A percentile compares a stretch with the other conserved stretches of the same genome.
Conservation (phyloP, 1,140 invertebrate species). For the Dinoponera quadriceps region DNA sequence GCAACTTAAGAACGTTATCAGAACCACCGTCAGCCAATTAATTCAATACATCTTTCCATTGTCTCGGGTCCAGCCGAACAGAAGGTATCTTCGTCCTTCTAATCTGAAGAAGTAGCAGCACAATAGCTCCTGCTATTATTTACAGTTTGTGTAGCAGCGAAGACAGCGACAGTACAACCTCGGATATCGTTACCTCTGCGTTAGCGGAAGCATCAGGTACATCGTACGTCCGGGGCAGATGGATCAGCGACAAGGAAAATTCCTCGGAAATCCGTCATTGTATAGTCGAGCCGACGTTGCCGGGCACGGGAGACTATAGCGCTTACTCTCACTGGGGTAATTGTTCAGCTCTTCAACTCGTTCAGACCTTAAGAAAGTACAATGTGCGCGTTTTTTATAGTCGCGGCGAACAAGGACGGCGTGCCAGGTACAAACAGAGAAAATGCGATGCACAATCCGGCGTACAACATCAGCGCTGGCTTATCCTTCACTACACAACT, state of each 20-base stretch:
- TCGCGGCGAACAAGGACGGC: conserved; percentile 89
- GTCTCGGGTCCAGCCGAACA: conserved; percentile 86
- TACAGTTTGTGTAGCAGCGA: conserved; percentile 83
- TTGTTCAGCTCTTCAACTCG: conserved; percentile 3
- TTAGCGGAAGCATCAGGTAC: conserved; percentile 92
- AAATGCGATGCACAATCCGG: conserved; percentile 88
- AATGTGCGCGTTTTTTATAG: conserved; percentile 78
- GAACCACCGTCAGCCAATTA: conserved; percentile 89
- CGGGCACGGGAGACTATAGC: conserved; percentile 92
- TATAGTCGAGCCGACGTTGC: conserved; percentile 91
- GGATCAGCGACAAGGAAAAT: conserved; percentile 90
- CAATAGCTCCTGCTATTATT: conserved; percentile 55
- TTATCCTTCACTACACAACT: conserved; percentile 93
- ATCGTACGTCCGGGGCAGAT: conserved; percentile 90
- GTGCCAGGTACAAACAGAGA: conserved; percentile 86
- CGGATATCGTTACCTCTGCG: conserved; percentile 89
- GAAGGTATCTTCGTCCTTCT: conserved; percentile 80
- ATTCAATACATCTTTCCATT: conserved; percentile 93
- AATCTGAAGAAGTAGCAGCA: neutral
- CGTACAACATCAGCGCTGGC: conserved; percentile 91
- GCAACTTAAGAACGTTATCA: conserved; percentile 88
- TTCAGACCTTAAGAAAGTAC: conserved; percentile 17
- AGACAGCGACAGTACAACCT: conserved; percentile 86
- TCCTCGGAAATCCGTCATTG: conserved; percentile 89
- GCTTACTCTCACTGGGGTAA: conserved; percentile 91